Evolutionary conservation across 2,797 vertebrate species (phyloP), one percentile per base, ranked within the genome.

Genomic region (Oryzias sinensis): DNA sequence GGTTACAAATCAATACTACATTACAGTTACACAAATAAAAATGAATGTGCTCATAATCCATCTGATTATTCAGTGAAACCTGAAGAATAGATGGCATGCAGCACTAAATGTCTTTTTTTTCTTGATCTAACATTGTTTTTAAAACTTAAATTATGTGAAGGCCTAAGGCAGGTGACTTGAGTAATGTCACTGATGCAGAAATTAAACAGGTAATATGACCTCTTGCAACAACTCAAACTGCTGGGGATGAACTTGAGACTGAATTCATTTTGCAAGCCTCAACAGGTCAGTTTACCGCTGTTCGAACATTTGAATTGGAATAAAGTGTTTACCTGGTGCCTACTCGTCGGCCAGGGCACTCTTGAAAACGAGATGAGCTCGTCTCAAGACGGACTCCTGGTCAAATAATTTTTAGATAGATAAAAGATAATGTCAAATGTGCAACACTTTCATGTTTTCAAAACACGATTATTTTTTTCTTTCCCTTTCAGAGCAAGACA

Each of bases 281-380:
- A 85, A 70, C 44, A 76, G 80, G 72, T 87, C 65, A 78, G 59
- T 87, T 87, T 76, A 84, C 77, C 86, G 77, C 83, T 86, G 84
- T 90, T 88, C 75, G 85, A 82, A 88, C 82, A 83, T 75, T 87
- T 80, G 83, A 90, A 89, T 90, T 90, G 89, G 86, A 91, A 88
- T 89, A 86, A 90, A 87, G 87, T 87, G 91, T 92, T 93, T 93
- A 93, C 92, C 92, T 93, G 91, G 86, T 93, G 92, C 90, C 92
- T 92, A 93, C 79, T 90, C 89, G 87, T 88, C 91, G 92, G 90
- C 92, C 92, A 93, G 92, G 92, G 84, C 90, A 93, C 90, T 92
- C 92, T 93, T 93, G 92, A 93, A 93, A 93, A 93, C 92, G 92
- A 93, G 92, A 93, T 91, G 91, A 87, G 90, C 92, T 93, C 92